Evolutionary conservation across 2,113 vertebrate genomes (phyloP).

Genomic region (Cyphomyrus discorhynchus): DNA sequence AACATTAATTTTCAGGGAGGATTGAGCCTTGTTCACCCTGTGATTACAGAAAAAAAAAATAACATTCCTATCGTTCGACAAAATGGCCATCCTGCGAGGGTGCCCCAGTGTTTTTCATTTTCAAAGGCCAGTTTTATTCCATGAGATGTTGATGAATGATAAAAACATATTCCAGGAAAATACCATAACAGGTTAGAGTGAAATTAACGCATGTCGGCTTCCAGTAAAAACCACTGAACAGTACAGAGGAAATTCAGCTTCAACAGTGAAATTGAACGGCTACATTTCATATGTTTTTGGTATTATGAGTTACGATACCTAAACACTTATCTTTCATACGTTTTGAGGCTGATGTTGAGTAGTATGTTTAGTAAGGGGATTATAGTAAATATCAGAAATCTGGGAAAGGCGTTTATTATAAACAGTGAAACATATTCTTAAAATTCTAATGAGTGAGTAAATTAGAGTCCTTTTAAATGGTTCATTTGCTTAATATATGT

Average conservation of each 20-base stretch:
- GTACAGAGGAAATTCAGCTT: background rate
- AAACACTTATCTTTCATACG: background rate
- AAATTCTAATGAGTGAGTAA: conserved; percentile 34
- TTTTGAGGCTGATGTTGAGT: background rate
- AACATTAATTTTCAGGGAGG: background rate
- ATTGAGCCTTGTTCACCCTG: background rate
- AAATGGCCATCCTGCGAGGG: background rate
- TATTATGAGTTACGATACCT: background rate
- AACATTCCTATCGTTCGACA: background rate
- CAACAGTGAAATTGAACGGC: background rate
- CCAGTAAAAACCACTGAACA: background rate
- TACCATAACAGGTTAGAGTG: background rate
- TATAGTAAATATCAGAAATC: background rate
- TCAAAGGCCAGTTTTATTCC: background rate
- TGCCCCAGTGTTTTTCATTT: background rate
- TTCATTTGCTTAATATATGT: background rate
- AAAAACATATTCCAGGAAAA: conserved; percentile 13
- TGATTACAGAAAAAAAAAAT: background rate
- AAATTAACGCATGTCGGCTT: background rate
- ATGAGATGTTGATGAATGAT: conserved; percentile 4
- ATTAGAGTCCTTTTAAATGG: conserved; percentile 40
- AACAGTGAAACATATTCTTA: background rate
- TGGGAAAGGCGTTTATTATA: background rate
- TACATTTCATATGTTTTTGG: background rate
- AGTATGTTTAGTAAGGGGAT: background rate